phyloP scores from a whole-genome alignment of 2,797 vertebrate species.

The Chelidonichthys spinosus region DNA sequence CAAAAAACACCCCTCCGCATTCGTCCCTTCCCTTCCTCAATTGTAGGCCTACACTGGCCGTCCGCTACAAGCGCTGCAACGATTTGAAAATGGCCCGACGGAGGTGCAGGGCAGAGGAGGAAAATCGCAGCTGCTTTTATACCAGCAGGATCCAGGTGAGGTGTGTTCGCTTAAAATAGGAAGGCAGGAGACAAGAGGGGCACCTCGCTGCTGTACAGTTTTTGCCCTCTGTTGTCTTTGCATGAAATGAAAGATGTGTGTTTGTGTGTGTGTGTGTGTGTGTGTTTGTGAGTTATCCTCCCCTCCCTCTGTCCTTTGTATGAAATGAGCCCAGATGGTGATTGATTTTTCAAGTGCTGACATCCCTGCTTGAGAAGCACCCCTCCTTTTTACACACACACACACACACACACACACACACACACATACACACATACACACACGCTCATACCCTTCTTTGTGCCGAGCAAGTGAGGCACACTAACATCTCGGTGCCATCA shows the following conservation, averaged over 20 bases:
- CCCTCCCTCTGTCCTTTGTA: constrained; percentile 84
- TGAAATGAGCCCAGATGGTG: constrained; percentile 99
- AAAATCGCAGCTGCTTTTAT: constrained; percentile 70
- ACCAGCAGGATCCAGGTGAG: constrained; percentile 65
- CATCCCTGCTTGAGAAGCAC: constrained; percentile 98
- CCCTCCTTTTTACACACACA: constrained; percentile 85
- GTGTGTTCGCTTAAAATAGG: constrained; percentile 70
- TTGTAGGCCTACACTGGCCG: constrained; percentile 21
- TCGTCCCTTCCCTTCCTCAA: constrained; percentile 48
- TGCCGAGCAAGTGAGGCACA: constrained; percentile 96
- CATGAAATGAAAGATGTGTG: constrained; percentile 72
- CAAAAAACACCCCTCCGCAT: constrained; percentile 83
- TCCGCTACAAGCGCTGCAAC: constrained; percentile 29
- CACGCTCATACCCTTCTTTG: constrained; percentile 86
- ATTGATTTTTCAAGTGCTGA: constrained; percentile 99
- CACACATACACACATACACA: constrained; percentile 12
- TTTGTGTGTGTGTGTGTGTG: constrained; percentile 36
- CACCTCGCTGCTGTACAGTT: constrained; percentile 56
- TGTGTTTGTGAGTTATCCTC: constrained; percentile 64
- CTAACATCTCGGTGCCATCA: constrained; percentile 95
- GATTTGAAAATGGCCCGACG: constrained; percentile 60
- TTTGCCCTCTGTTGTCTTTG: constrained; percentile 77
- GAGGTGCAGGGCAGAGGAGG: constrained; percentile 37
- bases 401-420: constrained; percentile 27
- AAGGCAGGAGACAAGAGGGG: constrained; percentile 62